A percentile compares a stretch with the other conserved stretches of the same genome.
Conservation (phyloP, 1,140 invertebrate genomes). For the Hydropsyche tenuis region DNA sequence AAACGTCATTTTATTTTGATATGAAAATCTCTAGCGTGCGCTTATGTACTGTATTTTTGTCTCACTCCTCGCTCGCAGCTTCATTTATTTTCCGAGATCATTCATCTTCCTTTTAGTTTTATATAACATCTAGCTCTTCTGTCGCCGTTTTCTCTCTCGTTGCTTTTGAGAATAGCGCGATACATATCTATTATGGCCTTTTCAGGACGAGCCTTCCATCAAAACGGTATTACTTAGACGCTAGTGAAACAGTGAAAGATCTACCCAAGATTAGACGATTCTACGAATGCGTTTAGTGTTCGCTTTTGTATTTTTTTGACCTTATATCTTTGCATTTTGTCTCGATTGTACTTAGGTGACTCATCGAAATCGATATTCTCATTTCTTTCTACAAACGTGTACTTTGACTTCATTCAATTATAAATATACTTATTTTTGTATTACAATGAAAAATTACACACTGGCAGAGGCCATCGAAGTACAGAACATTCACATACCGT, state of each 20-base stretch:
- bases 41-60: slow-evolving; percentile 11
- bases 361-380: too few relatives aligned
- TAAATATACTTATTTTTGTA: too few relatives aligned
- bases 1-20: too few relatives aligned
- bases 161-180: slow-evolving; percentile 17
- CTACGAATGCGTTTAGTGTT: slow-evolving; percentile 16
- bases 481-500: too few relatives aligned
- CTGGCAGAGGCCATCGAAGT: too few relatives aligned
- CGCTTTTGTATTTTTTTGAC: not conserved
- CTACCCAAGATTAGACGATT: slow-evolving; percentile 5
- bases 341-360: too few relatives aligned
- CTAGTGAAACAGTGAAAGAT: not conserved
- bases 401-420: too few relatives aligned
- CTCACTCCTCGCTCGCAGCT: not conserved
- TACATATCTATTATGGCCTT: slow-evolving; percentile 26
- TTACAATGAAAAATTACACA: too few relatives aligned
- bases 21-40: too few relatives aligned
- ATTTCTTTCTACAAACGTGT: too few relatives aligned
- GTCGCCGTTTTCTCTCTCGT: not conserved
- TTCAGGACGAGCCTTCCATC: slow-evolving; percentile 24
- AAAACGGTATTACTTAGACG: slow-evolving; percentile 1
- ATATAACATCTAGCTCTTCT: not conserved
- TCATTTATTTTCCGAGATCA: slow-evolving; percentile 24
- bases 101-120: slow-evolving; percentile 24
- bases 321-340: not conserved